phyloP scores from a whole-genome alignment of 2,888 invertebrate species.

The Xylophagus ater region DNA sequence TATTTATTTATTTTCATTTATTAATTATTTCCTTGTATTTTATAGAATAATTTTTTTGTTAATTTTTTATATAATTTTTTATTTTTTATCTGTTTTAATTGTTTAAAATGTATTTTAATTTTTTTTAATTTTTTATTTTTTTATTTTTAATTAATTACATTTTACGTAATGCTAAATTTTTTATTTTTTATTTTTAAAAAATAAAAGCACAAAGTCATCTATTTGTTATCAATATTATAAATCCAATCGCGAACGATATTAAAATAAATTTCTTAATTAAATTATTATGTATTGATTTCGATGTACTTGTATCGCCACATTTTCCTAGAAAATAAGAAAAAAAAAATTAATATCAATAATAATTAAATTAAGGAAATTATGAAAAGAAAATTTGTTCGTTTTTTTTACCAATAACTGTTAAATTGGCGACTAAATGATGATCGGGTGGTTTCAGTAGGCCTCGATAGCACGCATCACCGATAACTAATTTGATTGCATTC shows the following conservation, averaged over 20 bases:
- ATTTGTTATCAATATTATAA: conserved; percentile 7
- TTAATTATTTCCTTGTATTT: too few relatives aligned
- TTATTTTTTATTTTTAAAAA: conserved; percentile 3
- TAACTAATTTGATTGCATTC: conserved; percentile 33
- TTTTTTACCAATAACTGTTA: conserved; percentile 34
- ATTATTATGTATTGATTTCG: conserved; percentile 16
- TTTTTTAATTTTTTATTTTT: too few relatives aligned
- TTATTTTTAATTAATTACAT: neutral
- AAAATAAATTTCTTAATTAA: too few relatives aligned
- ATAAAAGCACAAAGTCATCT: conserved; percentile 14
- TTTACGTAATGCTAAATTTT: neutral
- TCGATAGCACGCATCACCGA: conserved; percentile 39
- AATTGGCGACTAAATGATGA: conserved; percentile 38
- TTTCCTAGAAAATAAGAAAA: conserved; percentile 16
- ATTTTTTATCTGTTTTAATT: too few relatives aligned
- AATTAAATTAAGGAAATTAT: neutral
- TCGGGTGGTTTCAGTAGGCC: conserved; percentile 35
- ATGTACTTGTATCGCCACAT: conserved; percentile 21
- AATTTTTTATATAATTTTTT: too few relatives aligned
- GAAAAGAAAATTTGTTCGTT: too few relatives aligned
- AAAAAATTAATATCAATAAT: neutral
- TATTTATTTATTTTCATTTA: too few relatives aligned
- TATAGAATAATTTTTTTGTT: too few relatives aligned
- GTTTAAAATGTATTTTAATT: too few relatives aligned
- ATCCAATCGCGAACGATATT: conserved; percentile 12